Evolutionary conservation across 2,797 vertebrate genomes (phyloP).

Genomic region (Erpetoichthys calabaricus): DNA sequence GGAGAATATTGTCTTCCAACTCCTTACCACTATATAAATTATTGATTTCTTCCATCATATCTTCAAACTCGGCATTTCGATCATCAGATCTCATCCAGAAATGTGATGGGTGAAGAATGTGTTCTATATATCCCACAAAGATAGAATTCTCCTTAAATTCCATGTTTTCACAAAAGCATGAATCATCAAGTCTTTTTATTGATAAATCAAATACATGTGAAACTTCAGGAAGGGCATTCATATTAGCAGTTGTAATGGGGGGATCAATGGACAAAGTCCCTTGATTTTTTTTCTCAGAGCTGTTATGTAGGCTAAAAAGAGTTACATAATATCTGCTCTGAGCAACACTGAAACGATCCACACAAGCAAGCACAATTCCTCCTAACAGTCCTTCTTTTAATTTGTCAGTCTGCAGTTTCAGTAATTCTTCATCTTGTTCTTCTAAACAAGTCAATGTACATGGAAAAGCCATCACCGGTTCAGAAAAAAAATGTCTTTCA

Average conservation of each 20-base stretch:
- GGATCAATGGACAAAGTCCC: no score
- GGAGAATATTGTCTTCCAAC: slow-evolving; percentile 53
- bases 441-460: slow-evolving; percentile 55
- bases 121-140: slow-evolving; percentile 53
- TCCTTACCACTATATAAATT: slow-evolving; percentile 41
- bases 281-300: slow-evolving; percentile 4
- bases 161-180: slow-evolving; percentile 24
- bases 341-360: slow-evolving; percentile 42
- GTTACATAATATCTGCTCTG: slow-evolving; percentile 55
- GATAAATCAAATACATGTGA: no score
- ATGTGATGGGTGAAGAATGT: slow-evolving; percentile 59
- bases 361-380: slow-evolving; percentile 37
- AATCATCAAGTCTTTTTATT: not conserved
- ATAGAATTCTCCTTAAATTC: slow-evolving; percentile 38
- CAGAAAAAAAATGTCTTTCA: slow-evolving; percentile 47
- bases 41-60: slow-evolving; percentile 54
- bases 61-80: slow-evolving; percentile 54
- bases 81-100: slow-evolving; percentile 71
- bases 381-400: slow-evolving; percentile 60
- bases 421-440: slow-evolving; percentile 31
- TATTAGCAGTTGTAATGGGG: no score
- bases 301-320: slow-evolving; percentile 25
- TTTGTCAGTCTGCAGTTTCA: slow-evolving; percentile 46
- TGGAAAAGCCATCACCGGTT: slow-evolving; percentile 63
- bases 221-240: no score